Percentiles rank a stretch among this genome's conserved stretches.
Evolutionary conservation across 2,113 vertebrate genomes (phyloP).

Genomic region (Hylia prasina): DNA sequence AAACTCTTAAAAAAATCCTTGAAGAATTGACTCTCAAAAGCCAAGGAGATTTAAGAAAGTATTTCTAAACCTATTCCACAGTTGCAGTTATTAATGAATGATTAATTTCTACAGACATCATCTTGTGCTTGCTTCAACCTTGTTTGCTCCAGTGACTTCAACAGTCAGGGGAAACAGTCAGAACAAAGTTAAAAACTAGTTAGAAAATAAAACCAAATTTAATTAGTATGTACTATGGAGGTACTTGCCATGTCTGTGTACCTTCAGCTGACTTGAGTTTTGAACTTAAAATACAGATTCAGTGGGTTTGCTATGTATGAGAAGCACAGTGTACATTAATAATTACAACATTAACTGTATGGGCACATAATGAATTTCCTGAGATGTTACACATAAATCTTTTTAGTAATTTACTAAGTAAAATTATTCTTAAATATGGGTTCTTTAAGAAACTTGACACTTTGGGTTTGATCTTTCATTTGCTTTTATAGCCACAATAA

Average conservation of each 20-base stretch:
- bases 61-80: background rate
- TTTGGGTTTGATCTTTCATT: background rate
- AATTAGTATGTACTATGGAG: background rate
- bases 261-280: background rate
- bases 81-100: background rate
- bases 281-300: background rate
- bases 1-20: background rate
- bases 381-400: background rate
- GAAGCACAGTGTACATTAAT: fast-evolving
- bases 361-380: background rate
- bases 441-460: background rate
- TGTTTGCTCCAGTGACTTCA: background rate
- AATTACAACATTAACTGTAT: background rate
- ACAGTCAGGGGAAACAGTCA: background rate
- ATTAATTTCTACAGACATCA: background rate
- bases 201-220: background rate
- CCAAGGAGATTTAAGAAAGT: background rate
- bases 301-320: background rate
- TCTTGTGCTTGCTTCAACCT: background rate
- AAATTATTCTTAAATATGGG: background rate
- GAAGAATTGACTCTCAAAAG: background rate
- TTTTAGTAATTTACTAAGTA: background rate
- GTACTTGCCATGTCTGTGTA: background rate
- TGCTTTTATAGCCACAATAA: background rate
- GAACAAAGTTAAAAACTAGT: background rate